Conservation (phyloP, 2,888 invertebrate genomes). For the Pandemis cinnamomeana region DNA sequence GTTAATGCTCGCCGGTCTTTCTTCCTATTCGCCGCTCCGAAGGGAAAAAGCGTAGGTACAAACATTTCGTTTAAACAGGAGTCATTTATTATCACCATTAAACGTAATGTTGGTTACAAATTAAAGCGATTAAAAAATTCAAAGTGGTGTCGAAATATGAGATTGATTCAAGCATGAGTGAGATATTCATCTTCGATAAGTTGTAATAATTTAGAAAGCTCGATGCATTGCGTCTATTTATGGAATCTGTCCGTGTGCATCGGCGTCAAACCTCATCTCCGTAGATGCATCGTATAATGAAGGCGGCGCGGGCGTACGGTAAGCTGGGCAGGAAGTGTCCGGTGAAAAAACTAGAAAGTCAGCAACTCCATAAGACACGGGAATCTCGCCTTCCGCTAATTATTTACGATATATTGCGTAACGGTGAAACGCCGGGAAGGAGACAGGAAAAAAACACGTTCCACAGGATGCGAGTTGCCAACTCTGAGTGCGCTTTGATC, state of each 20-base stretch:
- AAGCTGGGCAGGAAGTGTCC: slow-evolving; percentile 72
- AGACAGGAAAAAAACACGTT: slow-evolving; percentile 79
- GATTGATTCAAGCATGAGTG: slow-evolving; percentile 29
- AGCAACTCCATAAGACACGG: slow-evolving; percentile 83
- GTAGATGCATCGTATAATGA: slow-evolving; percentile 33
- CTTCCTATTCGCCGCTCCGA: slow-evolving; percentile 57
- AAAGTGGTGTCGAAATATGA: slow-evolving; percentile 35
- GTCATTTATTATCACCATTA: slow-evolving; percentile 28
- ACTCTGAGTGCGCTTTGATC: slow-evolving; percentile 56
- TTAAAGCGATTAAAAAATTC: slow-evolving; percentile 35
- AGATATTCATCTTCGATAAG: slow-evolving; percentile 33
- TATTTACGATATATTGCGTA: slow-evolving; percentile 85
- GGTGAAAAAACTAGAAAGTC: slow-evolving; percentile 77
- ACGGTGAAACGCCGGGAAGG: slow-evolving; percentile 84
- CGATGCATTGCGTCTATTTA: slow-evolving; percentile 27
- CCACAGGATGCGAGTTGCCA: slow-evolving; percentile 76
- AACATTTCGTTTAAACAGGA: slow-evolving; percentile 32
- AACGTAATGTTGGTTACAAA: slow-evolving; percentile 35
- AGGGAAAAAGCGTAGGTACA: slow-evolving; percentile 43
- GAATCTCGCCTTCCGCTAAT: slow-evolving; percentile 84
- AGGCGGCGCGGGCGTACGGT: slow-evolving; percentile 54
- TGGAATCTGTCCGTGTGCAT: slow-evolving; percentile 29
- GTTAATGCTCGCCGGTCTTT: slow-evolving; percentile 57
- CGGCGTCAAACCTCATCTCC: slow-evolving; percentile 17
- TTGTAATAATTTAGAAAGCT: slow-evolving; percentile 41